Evolutionary conservation across 2,888 invertebrate species (phyloP), one percentile per base, ranked within the genome.

Genomic region (Muscina levida): DNA sequence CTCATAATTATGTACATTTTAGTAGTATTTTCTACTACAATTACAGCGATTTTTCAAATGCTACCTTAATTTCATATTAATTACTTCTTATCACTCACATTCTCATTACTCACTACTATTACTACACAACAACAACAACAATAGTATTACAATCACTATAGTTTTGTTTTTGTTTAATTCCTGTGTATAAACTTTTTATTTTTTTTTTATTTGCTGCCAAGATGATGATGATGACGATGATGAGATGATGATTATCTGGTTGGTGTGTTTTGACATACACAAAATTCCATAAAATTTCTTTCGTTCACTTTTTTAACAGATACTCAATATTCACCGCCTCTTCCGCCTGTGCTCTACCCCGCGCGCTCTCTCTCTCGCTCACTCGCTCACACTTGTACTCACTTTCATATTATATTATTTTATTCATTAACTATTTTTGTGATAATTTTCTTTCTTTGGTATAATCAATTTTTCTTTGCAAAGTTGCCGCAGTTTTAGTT

Each of bases 81-180:
- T 68, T 68, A 39, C 67, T 57, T 68, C 53, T 53, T 65, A 5
- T 37, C 51, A 24, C 62, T 19, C 51, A 72, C 65, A 73, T 70
- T 65, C 72, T 72, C 44, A 53, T 59, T 53, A 74, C 56, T 62
- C 65, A 56, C n/a, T n/a, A n/a, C n/a, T n/a, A n/a, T n/a, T n/a
- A n/a, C n/a, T n/a, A 62, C 65, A 73, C 72, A 72, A 72, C 71
- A 70, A 81, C 57, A 62, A 72, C 26, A n/a, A n/a, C n/a, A n/a
- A n/a, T n/a, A n/a, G n/a, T n/a, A n/a, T n/a, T n/a, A n/a, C n/a
- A n/a, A 39, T 70, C 65, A 65, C 66, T 68, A 71, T 71, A 65
- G 59, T 46, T 46, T 46, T 46, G 44, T 44, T 5, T 46, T 46
- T 44, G 11, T 10, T 15, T 48, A 2, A 15, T 48, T 15, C 17